Percentiles rank a stretch among this genome's conserved stretches.
phyloP scores from a whole-genome alignment of 2,113 vertebrate genomes.

The Neolamprologus longior region DNA sequence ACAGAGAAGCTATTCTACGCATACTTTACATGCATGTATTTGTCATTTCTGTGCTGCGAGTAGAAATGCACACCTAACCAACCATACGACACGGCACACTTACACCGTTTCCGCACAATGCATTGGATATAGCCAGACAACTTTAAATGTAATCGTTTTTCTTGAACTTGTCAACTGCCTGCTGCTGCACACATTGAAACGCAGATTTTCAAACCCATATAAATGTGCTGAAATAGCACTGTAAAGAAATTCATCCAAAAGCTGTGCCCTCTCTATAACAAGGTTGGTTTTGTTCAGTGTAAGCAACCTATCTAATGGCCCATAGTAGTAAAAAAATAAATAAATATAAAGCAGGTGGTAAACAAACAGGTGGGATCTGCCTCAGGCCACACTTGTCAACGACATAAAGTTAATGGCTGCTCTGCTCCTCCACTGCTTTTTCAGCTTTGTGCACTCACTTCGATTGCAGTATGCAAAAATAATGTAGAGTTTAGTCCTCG shows the following conservation, averaged over 20 bases:
- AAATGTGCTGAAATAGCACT: neutral
- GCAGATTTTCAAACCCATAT: neutral
- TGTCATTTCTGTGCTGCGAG: neutral
- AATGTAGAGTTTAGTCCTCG: conserved; percentile 38
- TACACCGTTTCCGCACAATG: neutral
- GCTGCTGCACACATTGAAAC: neutral
- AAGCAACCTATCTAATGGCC: neutral
- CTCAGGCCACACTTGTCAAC: conserved; percentile 36
- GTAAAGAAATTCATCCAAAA: neutral
- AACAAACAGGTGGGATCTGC: conserved; percentile 45
- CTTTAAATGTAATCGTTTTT: neutral
- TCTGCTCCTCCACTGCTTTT: neutral
- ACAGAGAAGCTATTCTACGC: neutral
- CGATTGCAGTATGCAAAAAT: conserved; percentile 27
- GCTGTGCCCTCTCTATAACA: neutral
- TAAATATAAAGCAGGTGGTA: conserved; percentile 20
- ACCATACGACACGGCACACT: neutral
- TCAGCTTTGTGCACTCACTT: conserved; percentile 21
- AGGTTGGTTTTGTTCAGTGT: neutral
- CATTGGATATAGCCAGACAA: neutral
- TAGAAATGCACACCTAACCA: neutral
- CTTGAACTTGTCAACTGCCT: neutral
- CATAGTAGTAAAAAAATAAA: conserved; percentile 1
- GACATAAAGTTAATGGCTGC: conserved; percentile 35
- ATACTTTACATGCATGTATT: neutral